Conservation (phyloP, 2,113 vertebrate species). For the Hyperopisus bebe region DNA sequence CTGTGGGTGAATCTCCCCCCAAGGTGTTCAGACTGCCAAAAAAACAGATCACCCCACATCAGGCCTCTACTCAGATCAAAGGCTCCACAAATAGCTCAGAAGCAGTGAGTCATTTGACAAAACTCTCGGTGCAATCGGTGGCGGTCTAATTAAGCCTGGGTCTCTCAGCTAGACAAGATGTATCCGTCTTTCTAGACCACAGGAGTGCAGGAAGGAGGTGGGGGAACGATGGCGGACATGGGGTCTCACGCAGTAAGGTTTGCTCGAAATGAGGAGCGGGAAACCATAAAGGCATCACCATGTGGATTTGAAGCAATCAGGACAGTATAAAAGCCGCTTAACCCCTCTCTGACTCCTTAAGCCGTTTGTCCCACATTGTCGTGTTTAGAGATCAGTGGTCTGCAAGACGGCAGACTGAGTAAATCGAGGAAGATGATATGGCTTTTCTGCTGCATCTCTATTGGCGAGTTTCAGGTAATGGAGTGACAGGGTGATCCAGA, state of each 20-base stretch:
- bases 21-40: neutral
- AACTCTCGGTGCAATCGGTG: conserved; percentile 16
- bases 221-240: neutral
- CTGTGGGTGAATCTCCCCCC: neutral
- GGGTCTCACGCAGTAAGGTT: neutral
- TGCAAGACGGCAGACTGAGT: neutral
- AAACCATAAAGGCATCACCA: neutral
- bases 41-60: conserved; percentile 20
- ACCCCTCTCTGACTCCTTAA: neutral
- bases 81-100: conserved; percentile 29
- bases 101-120: conserved; percentile 26
- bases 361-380: too few species aligned
- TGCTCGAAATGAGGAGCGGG: neutral
- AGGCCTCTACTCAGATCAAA: conserved; percentile 31
- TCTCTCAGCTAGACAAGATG: conserved; percentile 30
- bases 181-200: conserved; percentile 12
- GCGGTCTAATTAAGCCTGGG: conserved; percentile 31
- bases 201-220: neutral
- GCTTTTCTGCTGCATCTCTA: neutral
- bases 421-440: neutral
- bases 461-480: neutral
- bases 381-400: neutral
- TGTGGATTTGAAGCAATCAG: neutral
- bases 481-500: neutral
- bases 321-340: neutral